Evolutionary conservation across 2,797 vertebrate species (phyloP), one percentile per base, ranked within the genome.

Genomic region (Margarornis squamiger): DNA sequence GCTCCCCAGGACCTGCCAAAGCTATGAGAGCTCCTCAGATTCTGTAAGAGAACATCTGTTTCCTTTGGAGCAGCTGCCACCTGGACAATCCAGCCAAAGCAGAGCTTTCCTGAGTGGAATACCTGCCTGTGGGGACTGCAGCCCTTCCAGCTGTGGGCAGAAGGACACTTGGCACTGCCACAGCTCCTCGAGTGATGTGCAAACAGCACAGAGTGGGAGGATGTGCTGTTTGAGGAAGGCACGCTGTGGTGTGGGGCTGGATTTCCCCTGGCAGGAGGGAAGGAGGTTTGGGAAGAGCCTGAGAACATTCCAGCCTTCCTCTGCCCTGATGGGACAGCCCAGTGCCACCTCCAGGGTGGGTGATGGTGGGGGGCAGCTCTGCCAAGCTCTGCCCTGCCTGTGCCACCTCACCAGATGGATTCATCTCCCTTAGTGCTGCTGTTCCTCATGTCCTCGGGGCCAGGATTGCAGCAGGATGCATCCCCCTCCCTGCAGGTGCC

Each of bases 41-140:
- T 70, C 3, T 3, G 45, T 5, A 49, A 52, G 55, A 52, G 16
- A 95, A 76, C 94, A 96, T 96, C 94, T 92, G 86, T 88, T 95
- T 97, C 93, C 95, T 83, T 92, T 71, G 88, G 19, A 94, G 95
- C 94, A 75, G 92, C 96, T 92, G 93, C 92, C 91, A 88, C 91
- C 86, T 57, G 89, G 73, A 74, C 81, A 67, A 10, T 0, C 24
- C 45, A 46, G 68, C 77, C 52, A 1, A 14, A 20, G 61, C 34
- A 29, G 32, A 76, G 81, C 70, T 43, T 22, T 70, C 67, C 88
- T 67, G 91, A 70, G 88, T 34, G 2, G 14, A 30, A 4, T 0
- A 21, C 73, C 89, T 32, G 73, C 10, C 73, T 17, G 43, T 3
- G 46, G 22, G 15, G 73, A 15, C 1, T 0, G 13, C 54, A 8